Conservation (phyloP, 1,140 invertebrate genomes). For the Drosophila repleta region DNA sequence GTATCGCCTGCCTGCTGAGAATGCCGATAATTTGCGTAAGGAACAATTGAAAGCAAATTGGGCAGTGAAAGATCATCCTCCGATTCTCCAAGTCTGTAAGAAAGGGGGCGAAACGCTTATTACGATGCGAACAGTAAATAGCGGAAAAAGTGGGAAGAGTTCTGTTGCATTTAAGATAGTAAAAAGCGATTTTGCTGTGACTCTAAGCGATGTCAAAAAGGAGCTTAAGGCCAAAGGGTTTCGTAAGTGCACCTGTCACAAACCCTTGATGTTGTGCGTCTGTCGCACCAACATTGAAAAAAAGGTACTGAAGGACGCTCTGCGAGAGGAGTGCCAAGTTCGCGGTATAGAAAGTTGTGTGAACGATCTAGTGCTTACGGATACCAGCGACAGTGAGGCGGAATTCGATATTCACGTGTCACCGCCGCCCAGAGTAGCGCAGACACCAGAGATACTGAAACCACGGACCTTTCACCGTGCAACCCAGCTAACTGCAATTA, state of each 20-base stretch:
- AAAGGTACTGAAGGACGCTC: constrained; percentile 41
- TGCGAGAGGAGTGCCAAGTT: constrained; percentile 44
- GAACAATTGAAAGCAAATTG: neutral
- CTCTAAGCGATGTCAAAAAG: constrained; percentile 47
- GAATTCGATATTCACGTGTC: constrained; percentile 70
- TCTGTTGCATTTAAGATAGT: constrained; percentile 74
- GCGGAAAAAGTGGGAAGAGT: constrained; percentile 20
- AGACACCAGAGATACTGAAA: neutral
- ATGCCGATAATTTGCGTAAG: constrained; percentile 17
- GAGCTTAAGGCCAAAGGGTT: constrained; percentile 64
- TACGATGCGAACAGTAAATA: constrained; percentile 53
- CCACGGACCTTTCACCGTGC: constrained; percentile 16
- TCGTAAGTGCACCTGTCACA: constrained; percentile 68
- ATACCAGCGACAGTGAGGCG: constrained; percentile 71
- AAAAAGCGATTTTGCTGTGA: constrained; percentile 56
- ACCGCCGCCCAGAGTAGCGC: constrained; percentile 40
- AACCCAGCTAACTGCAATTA: constrained; percentile 57
- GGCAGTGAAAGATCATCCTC: constrained; percentile 10
- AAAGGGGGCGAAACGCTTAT: constrained; percentile 62
- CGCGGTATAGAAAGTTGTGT: constrained; percentile 42
- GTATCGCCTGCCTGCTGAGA: constrained; percentile 11
- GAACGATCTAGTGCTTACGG: constrained; percentile 63
- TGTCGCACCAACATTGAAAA: constrained; percentile 64
- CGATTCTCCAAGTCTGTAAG: constrained; percentile 67
- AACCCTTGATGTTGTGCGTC: constrained; percentile 61